Base-by-base conservation (phyloP, 1,140 invertebrate species). In the Adoxophyes honmai region DNA sequence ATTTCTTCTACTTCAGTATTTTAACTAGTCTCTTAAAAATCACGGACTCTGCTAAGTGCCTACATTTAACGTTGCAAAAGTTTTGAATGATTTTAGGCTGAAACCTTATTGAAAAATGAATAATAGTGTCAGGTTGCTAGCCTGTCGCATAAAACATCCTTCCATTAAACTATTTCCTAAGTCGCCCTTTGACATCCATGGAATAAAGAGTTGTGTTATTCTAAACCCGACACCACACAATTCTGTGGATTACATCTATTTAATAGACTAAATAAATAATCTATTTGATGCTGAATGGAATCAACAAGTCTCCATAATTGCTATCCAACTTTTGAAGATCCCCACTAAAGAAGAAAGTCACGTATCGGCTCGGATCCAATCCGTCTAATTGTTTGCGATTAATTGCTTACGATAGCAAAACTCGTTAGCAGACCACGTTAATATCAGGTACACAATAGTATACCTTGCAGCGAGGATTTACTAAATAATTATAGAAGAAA, bases 351-450 rank as follows among this genome's bases (percentile, higher is more conserved):
- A 48, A 48, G 16, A 10, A 33, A 48, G 42, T 48, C 42, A 48
- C 21, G 18, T 48, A 10, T 10, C 9, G 16, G 21, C 42, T 48
- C 16, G 28, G 16, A n/a, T n/a, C 42, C 21, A 18, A 48, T 48
- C 21, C 16, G 11, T 48, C 21, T 48, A 13, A 48, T 48, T 48
- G 42, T 48, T 48, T 18, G 11, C 15, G 42, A 33, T 48, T 48
- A 48, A 48, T 48, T 48, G 16, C 42, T 33, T 28, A 18, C 42
- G 18, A 21, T 48, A 28, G 21, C 21, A 28, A 28, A 28, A 48
- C 42, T 48, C 21, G 42, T 48, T 48, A 48, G 42, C n/a, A n/a
- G 11, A 10, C 18, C 42, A 48, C 21, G 18, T 48, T 48, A 18
- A 11, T 48, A 48, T 33, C 42, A 48, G 42, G 21, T 28, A 28